A percentile compares a stretch with the other conserved stretches of the same genome.
phyloP scores from a whole-genome alignment of 2,888 invertebrate genomes.

The Callyntrura guangdongensis region DNA sequence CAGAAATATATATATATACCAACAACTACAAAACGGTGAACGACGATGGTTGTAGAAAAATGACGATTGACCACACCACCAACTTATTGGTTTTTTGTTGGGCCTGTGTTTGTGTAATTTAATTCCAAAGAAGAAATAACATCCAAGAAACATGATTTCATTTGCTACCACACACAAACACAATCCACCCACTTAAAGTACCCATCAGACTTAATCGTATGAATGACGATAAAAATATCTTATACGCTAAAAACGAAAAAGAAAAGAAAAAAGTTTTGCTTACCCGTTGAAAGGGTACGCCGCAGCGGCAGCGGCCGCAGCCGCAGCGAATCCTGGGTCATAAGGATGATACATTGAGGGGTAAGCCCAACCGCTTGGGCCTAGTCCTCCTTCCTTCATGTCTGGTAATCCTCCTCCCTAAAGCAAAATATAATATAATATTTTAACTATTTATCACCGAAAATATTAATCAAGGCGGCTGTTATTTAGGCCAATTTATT shows the following conservation, averaged over 20 bases:
- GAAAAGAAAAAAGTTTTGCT: constrained; percentile 87
- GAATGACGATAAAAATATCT: constrained; percentile 84
- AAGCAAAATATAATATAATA: constrained; percentile 39
- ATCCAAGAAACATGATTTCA: constrained; percentile 17
- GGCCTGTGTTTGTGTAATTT: not conserved
- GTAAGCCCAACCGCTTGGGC: constrained; percentile 95
- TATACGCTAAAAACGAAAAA: not conserved
- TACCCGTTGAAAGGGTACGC: constrained; percentile 98
- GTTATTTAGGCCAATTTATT: too few relatives aligned
- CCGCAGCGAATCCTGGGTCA: constrained; percentile 87
- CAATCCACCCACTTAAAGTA: constrained; percentile 9
- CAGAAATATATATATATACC: constrained; percentile 27
- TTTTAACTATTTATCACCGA: constrained; percentile 2
- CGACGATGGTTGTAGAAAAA: constrained; percentile 6
- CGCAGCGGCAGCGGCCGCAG: constrained; percentile 91
- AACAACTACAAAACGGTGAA: constrained; percentile 2
- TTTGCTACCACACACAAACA: constrained; percentile 25
- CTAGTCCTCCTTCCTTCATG: constrained; percentile 88
- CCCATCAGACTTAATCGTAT: constrained; percentile 71
- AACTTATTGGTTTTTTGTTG: not conserved
- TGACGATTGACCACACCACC: constrained; percentile 43
- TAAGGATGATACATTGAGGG: constrained; percentile 97
- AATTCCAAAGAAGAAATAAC: not conserved
- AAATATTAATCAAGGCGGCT: not conserved
- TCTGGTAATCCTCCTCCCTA: constrained; percentile 83